Base-by-base conservation (phyloP, 2,113 vertebrate genomes). In the Scortum barcoo region DNA sequence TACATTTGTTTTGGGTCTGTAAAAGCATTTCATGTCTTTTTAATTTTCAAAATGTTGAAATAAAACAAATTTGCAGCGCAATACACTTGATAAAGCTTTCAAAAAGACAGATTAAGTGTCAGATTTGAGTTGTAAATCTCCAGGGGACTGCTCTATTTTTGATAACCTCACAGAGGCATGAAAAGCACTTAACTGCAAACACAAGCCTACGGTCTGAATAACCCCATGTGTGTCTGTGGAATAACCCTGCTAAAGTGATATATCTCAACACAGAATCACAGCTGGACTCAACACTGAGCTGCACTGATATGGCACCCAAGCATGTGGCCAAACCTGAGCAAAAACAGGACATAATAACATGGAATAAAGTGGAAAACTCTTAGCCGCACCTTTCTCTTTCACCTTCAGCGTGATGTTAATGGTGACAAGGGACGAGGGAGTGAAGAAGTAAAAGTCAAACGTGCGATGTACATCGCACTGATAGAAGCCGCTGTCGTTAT, bases 391-490 rank as follows among this genome's bases (percentile, higher is more conserved):
- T 93, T 96, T 90, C 80, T 95, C 93, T 19, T 92, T 96, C 90
- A 99, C 98, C 6, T 87, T 95, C 80, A 99, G 93, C 0, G 94
- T 90, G 90, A 99, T 97, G 40, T 65, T 1, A 73, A 95, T 94
- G 0, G 72, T 91, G 56, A 90, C 87, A 1, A 53, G 85, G 80
- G 94, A 86, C 0, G 93, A 92, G 38, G 95, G 97, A 0, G 87
- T 94, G 84, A 97, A 98, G 6, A 93, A 94, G 87, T 96, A 96
- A 19, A 98, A 99, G 78, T 90, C 91, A 62, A 98, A 99, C 80
- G 95, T 84, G 13, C 98, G 96, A 40, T 86, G 91, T 77, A 99
- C 95, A 0, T 93, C 82, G 81, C 98, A 99, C 69, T 96, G 95
- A 76, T 98, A 99, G 61, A 92, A 40, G 22, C 98, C 98, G 0